phyloP scores from a whole-genome alignment of 2,888 invertebrate genomes.

The Trimorus sp. region DNA sequence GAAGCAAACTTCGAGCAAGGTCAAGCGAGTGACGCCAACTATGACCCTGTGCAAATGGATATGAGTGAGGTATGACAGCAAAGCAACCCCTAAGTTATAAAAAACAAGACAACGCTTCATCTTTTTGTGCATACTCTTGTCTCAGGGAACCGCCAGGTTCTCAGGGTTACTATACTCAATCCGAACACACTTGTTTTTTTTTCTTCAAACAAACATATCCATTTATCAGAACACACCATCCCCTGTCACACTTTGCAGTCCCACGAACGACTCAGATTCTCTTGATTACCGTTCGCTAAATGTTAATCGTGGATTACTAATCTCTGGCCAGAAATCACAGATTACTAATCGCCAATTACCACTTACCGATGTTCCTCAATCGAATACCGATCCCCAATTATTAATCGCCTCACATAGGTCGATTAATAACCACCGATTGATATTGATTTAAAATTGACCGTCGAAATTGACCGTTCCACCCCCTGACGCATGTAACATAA shows the following conservation, averaged over 20 bases:
- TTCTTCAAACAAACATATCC: no score
- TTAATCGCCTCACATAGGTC: no score
- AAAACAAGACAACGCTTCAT: constrained; percentile 22
- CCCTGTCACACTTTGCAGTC: no score
- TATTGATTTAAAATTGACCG: not conserved
- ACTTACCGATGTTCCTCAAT: no score
- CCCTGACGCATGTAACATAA: not conserved
- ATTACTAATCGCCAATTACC: no score
- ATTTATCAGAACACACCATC: no score
- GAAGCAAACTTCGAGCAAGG: constrained; percentile 50
- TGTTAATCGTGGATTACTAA: no score
- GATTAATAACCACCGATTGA: no score
- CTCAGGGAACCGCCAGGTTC: constrained; percentile 44
- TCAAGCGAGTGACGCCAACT: constrained; percentile 85
- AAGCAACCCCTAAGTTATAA: constrained; percentile 6
- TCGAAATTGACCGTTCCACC: not conserved
- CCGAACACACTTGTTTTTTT: not conserved
- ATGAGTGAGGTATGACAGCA: constrained; percentile 86
- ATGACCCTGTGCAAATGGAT: constrained; percentile 90
- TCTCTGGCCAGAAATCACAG: no score
- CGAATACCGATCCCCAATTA: no score
- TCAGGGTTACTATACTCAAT: constrained; percentile 53
- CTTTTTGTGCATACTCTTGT: constrained; percentile 27
- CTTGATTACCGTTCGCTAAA: no score
- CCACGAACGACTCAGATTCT: no score